These are phyloP conservation scores for Pantherophis alleghaniensis DNA, from an alignment of 2,797 vertebrate genomes.

Conservation along the genomic window DNA sequence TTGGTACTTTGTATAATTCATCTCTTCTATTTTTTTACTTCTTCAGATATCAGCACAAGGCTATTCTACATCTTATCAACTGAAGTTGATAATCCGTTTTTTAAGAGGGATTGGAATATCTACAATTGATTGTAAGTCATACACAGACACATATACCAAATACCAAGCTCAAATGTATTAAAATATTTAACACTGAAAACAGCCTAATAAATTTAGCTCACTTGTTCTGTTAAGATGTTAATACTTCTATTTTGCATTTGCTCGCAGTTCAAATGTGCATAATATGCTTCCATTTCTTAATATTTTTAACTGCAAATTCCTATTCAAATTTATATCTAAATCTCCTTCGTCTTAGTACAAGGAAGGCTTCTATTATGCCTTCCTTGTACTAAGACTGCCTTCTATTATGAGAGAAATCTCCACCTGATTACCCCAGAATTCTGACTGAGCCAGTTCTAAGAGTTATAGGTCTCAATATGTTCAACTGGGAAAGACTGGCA, in stretches of 20 bases:
- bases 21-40: slow-evolving; percentile 25
- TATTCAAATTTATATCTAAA: neutral
- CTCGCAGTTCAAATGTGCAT: neutral
- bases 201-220: neutral
- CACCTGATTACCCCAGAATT: neutral
- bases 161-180: slow-evolving; percentile 13
- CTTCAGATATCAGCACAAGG: slow-evolving; percentile 10
- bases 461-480: neutral
- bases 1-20: slow-evolving; percentile 20
- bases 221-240: neutral
- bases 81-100: neutral
- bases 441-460: neutral
- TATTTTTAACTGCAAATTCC: neutral
- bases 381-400: neutral
- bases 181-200: slow-evolving; percentile 2
- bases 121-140: slow-evolving; percentile 9
- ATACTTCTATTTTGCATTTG: neutral
- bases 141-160: neutral
- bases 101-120: slow-evolving; percentile 8
- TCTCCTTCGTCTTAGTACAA: neutral
- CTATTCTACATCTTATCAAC: slow-evolving; percentile 8
- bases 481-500: neutral
- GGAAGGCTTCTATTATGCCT: neutral
- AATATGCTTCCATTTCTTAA: neutral
- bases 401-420: neutral